Evolutionary conservation across 2,113 vertebrate species (phyloP).

Genomic region (Phocoena phocoena): DNA sequence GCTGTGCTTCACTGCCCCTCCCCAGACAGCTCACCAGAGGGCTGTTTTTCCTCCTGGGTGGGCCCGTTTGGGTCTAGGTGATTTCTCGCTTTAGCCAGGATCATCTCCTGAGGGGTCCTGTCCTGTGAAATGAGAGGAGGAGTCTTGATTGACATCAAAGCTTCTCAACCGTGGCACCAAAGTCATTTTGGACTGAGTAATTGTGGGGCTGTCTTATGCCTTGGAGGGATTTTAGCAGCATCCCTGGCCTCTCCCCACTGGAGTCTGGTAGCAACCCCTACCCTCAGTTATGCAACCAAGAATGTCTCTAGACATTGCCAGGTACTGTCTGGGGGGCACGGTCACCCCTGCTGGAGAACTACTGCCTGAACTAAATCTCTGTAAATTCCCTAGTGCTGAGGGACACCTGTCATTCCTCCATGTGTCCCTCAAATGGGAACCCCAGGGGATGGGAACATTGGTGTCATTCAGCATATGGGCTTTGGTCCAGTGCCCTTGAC

Average conservation of each 20-base stretch:
- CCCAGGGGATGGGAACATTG: not conserved
- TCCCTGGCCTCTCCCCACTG: not conserved
- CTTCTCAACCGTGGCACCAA: accelerated
- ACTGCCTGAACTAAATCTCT: not conserved
- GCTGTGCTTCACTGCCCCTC: accelerated
- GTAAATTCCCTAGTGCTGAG: not conserved
- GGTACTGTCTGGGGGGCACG: accelerated
- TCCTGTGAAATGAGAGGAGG: not conserved
- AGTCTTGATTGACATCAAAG: not conserved
- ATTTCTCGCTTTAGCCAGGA: not conserved
- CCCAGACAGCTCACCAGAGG: not conserved
- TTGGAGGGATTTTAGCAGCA: not conserved
- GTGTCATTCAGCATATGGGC: not conserved
- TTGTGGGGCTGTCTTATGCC: too few relatives aligned
- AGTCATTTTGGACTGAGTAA: not conserved
- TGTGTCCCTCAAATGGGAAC: accelerated
- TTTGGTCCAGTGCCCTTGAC: not conserved
- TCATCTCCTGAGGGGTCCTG: not conserved
- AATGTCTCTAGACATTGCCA: not conserved
- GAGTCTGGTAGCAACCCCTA: not conserved
- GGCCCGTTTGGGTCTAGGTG: not conserved
- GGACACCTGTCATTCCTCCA: not conserved
- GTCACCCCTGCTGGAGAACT: not conserved
- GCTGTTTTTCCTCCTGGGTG: not conserved
- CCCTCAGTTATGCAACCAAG: not conserved